These are phyloP conservation scores for Cheilinus undulatus DNA, from an alignment of 2,113 vertebrate species.

Conservation along the genomic window DNA sequence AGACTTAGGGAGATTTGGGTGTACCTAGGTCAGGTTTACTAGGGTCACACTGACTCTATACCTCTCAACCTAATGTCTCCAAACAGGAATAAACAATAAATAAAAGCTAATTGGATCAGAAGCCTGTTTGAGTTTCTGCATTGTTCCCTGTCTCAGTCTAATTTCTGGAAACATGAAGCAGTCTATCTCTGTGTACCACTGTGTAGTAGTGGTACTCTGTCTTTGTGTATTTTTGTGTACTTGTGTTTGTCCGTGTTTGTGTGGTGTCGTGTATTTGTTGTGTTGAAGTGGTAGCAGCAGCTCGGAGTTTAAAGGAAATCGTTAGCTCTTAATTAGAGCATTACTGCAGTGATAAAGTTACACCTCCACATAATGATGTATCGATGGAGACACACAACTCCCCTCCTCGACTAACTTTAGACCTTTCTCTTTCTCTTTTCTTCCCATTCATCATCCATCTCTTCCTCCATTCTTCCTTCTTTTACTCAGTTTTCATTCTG, in stretches of 20 bases:
- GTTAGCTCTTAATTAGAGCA: conserved; percentile 68
- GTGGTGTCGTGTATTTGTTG: conserved; percentile 2
- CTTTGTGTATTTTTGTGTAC: neutral
- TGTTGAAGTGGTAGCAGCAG: conserved; percentile 24
- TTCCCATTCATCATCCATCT: neutral
- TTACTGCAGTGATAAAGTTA: conserved; percentile 64
- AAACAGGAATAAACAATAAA: no score
- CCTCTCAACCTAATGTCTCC: no score
- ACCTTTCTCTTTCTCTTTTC: neutral
- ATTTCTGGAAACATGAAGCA: conserved; percentile 25
- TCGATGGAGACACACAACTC: conserved; percentile 22
- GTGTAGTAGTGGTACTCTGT: neutral
- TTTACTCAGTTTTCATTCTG: neutral
- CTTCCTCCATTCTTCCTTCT: neutral
- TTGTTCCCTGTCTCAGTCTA: conserved; percentile 4
- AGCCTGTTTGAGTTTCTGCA: neutral
- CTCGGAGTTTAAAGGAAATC: conserved; percentile 64
- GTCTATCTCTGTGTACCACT: conserved; percentile 1
- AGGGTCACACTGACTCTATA: no score
- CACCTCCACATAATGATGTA: conserved; percentile 62
- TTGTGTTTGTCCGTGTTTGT: neutral
- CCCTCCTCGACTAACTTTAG: conserved; percentile 7
- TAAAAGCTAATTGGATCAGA: no score
- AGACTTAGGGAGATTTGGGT: no score
- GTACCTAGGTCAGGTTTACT: no score